These are phyloP conservation scores for Caenorhabditis sp. DNA, from an alignment of 2,888 invertebrate genomes.

Conservation along the genomic window DNA sequence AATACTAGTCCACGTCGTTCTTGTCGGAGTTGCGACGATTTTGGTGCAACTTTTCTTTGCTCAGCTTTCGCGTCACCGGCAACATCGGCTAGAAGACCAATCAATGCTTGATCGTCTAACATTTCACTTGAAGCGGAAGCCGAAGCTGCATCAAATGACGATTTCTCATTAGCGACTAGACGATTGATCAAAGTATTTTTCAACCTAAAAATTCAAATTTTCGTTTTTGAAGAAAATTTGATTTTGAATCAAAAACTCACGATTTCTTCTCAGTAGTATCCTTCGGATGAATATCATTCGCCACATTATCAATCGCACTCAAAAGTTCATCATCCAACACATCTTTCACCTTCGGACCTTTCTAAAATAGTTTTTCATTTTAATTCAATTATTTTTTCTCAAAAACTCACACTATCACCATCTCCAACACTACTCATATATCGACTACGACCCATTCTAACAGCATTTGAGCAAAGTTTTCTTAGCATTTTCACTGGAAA, in stretches of 20 bases:
- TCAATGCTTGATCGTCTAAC: conserved; percentile 47
- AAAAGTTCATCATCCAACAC: conserved; percentile 50
- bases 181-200: conserved; percentile 49
- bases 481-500: conserved; percentile 15
- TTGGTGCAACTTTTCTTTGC: conserved; percentile 20
- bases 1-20: conserved; percentile 42
- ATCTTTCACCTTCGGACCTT: conserved; percentile 43
- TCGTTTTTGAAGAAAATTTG: conserved; percentile 13
- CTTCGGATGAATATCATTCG: conserved; percentile 38
- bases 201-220: conserved; percentile 25
- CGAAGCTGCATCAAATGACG: conserved; percentile 54
- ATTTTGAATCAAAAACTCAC: too few relatives aligned
- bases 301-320: conserved; percentile 51
- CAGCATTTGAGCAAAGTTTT: conserved; percentile 21
- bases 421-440: conserved; percentile 5
- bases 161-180: conserved; percentile 53
- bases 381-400: background rate
- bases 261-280: conserved; percentile 40
- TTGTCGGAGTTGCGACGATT: conserved; percentile 26
- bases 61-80: conserved; percentile 33
- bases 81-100: conserved; percentile 36
- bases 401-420: conserved; percentile 18
- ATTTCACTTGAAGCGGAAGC: conserved; percentile 49
- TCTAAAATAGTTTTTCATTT: too few relatives aligned
- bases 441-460: conserved; percentile 17